Evolutionary conservation across 2,888 invertebrate species (phyloP), one percentile per base, ranked within the genome.

Genomic region (Campopleginae sp.): DNA sequence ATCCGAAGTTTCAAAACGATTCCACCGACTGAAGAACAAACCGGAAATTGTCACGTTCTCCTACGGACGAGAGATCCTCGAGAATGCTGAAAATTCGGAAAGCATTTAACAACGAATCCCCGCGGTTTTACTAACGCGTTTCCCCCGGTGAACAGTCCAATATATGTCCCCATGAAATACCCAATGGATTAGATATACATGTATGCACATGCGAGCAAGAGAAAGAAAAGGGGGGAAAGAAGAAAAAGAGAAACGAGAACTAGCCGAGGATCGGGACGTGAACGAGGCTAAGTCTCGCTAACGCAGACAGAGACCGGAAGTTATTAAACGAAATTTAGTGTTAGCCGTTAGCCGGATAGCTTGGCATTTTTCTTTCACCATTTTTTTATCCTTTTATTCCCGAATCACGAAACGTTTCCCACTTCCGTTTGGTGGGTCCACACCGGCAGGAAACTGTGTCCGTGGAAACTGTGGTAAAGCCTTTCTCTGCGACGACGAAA

Each of bases 261-360:
- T 46, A 38, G 77, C 80, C 14, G 68, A 44, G 79, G 70, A 76
- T 84, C 44, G 72, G 83, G 80, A 81, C 58, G 87, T 71, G 70
- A 82, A 63, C 58, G 71, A 65, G 74, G 61, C 78, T 79, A 61
- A 74, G 74, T 79, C 68, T 83, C 78, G 72, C 51, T 66, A 46
- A 61, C 71, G 58, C 38, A 61, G 66, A 61, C 75, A 76, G 71
- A 84, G 88, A 76, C 87, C 87, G 90, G 90, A 90, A 90, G 90
- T 91, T 91, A 91, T 90, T 91, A 91, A 91, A 91, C 87, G 87
- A 89, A 91, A 91, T 91, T 91, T 90, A 89, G 87, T 89, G 88
- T 88, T 84, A 84, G 80, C 88, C 88, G 89, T 91, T 90, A 89
- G 87, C 83, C 84, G 80, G 82, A 65, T 68, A 66, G 58, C 38